A percentile compares a stretch with the other conserved stretches of the same genome.
These are phyloP conservation scores for Heliocidaris erythrogramma DNA, from an alignment of 35 echinoderm and acorn worm genomes.

Conservation along the genomic window DNA sequence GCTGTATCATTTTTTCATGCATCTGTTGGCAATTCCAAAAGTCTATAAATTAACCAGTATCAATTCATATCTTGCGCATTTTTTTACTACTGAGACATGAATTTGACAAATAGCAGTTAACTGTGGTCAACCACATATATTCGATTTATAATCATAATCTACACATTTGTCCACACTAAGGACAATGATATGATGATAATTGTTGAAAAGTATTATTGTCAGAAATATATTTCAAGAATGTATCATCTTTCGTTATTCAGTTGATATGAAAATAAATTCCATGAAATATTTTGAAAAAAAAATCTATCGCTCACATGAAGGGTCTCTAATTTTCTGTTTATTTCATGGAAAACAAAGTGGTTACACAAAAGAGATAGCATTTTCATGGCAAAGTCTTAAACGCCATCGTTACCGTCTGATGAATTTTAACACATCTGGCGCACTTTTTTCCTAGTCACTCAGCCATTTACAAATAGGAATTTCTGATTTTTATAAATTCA, in stretches of 20 bases:
- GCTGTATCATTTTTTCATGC: too few species aligned
- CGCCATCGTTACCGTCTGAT: background rate
- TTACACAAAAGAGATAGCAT: background rate
- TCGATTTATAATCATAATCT: too few species aligned
- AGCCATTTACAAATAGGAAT: slow-evolving; percentile 11
- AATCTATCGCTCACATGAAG: background rate
- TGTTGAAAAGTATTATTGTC: too few species aligned
- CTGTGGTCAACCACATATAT: too few species aligned
- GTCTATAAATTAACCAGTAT: too few species aligned
- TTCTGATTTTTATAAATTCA: background rate
- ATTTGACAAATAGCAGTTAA: too few species aligned
- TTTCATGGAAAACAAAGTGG: background rate
- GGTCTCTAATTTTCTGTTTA: background rate
- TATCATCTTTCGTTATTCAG: background rate
- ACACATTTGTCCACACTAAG: too few species aligned
- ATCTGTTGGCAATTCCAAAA: too few species aligned
- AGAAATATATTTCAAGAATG: too few species aligned
- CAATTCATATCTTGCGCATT: too few species aligned
- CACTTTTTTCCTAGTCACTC: background rate
- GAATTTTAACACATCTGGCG: slow-evolving; percentile 9
- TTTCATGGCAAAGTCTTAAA: background rate
- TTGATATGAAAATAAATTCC: background rate
- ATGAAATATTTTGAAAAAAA: background rate
- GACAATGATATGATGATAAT: too few species aligned
- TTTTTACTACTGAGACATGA: too few species aligned